Evolutionary conservation across 2,797 vertebrate species (phyloP).

Genomic region (Adelosebastes latens): DNA sequence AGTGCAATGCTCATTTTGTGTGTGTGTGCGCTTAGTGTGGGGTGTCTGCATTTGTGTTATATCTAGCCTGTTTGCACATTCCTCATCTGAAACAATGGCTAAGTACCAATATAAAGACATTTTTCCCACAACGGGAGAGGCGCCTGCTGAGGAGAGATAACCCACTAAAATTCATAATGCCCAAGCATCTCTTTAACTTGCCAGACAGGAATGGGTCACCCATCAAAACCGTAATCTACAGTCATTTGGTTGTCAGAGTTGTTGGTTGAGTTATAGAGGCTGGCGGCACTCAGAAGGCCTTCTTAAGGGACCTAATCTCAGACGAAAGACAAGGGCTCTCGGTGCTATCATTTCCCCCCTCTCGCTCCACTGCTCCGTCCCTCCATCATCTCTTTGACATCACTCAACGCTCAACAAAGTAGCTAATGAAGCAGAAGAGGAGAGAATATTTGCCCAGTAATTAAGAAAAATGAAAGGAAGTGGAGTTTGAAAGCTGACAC

Average conservation of each 20-base stretch:
- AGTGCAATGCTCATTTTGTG: neutral
- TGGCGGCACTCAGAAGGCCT: conserved; percentile 53
- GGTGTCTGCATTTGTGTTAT: conserved; percentile 37
- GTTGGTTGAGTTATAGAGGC: conserved; percentile 66
- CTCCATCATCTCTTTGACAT: conserved; percentile 82
- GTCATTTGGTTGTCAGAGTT: conserved; percentile 70
- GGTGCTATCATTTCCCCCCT: conserved; percentile 60
- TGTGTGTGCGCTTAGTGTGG: neutral
- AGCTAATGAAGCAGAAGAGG: conserved; percentile 83
- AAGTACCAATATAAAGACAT: conserved; percentile 52
- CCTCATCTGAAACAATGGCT: conserved; percentile 69
- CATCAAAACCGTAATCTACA: conserved; percentile 72
- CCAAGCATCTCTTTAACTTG: conserved; percentile 64
- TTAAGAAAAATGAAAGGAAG: conserved; percentile 86
- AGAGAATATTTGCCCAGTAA: conserved; percentile 81
- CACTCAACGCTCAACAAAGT: conserved; percentile 83
- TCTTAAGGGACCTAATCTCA: conserved; percentile 67
- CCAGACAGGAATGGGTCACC: conserved; percentile 65
- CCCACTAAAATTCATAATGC: conserved; percentile 68
- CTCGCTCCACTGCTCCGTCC: conserved; percentile 71
- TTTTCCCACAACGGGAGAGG: conserved; percentile 56
- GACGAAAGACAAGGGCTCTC: conserved; percentile 64
- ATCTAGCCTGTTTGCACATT: conserved; percentile 52
- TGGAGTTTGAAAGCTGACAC: conserved; percentile 76
- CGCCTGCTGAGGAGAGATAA: conserved; percentile 71